Evolutionary conservation across 2,888 invertebrate genomes (phyloP), one percentile per base, ranked within the genome.

Genomic region (Drosophila meridiana): DNA sequence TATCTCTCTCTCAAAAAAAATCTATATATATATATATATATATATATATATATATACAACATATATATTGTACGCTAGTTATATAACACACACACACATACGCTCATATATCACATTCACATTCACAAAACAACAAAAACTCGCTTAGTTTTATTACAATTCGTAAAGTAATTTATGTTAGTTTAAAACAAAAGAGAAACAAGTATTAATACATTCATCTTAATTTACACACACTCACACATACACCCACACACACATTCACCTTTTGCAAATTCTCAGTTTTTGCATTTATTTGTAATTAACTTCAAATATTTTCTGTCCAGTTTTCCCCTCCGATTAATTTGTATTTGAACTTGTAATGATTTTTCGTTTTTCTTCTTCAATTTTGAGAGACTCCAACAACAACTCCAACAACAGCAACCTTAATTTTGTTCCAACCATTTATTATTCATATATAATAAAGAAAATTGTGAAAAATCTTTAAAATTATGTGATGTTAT

Each of bases 61-160:
- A 36, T 57, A 57, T 67, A 61, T 69, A 57, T 58, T 42, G 52
- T 34, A 50, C 45, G 45, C 53, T 78, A 73, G 69, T 52, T 63
- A 45, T 71, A 75, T 52, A 52, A 71, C 72, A 67, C 65, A 67
- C 68, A 4, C 50, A 71, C 60, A 62, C 70, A 69, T 47, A 66
- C 64, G 66, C 68, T 52, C 52, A 76, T 63, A 62, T 75, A 64
- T 57, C 36, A 76, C 63, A 77, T 67, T 70, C 38, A 38, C 59
- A 59, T 43, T 38, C 63, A 58, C 69, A 67, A 60, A 70, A 38
- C 38, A 68, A 40, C 40, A 45, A 47, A 28, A 81, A 82, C 82
- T 81, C 79, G 82, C 79, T 82, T 82, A 82, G 82, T 73, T 76
- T 73, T 69, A 78, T 34, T 53, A 64, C 50, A 52, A 28, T 64